Evolutionary conservation across 2,888 invertebrate species (phyloP), one percentile per base, ranked within the genome.

Genomic region (Bombyx huttoni): DNA sequence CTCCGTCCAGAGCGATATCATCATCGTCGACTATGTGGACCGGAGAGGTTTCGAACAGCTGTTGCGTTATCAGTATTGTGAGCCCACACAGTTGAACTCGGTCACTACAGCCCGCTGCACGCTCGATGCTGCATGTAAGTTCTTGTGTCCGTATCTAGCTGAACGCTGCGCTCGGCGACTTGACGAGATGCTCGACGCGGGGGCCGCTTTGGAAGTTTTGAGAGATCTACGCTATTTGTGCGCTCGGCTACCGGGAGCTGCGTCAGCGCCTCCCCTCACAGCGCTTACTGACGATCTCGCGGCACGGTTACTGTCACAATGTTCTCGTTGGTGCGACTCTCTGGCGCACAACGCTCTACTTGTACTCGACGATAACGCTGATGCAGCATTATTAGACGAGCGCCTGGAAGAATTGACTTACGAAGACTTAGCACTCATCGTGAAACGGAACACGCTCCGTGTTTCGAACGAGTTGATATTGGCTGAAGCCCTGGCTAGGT

Each of bases 41-140:
- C 91, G 91, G 46, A 81, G 92, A 50, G 93, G 92, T 33, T 93
- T 93, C 65, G 91, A 92, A 66, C 90, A 92, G 65, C 79, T 93
- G 3, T 82, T 92, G 50, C 84, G 93, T 58, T 92, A 90, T 70
- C 85, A 93, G 58, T 92, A 93, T 70, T 90, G 90, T 50, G 91
- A 92, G 57, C 89, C 91, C 3, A 89, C 91, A 10, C 81, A 89
- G 50, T 86, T 94, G 49, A 90, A 91, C 59, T 90, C 92, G 0
- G 91, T 92, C 9, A 83, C 83, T 12, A 92, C 92, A 0, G 93
- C 94, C 7, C 85, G 95, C 33, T 90, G 91, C 46, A 91, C 94
- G 0, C 89, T 95, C 34, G 92, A 93, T 58, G 93, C 93, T 1
- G 94, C 94, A 24, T 92, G 94, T 68, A 92, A 93, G 67, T 93